Base-by-base conservation (phyloP, 2,113 vertebrate genomes). In the Pitta sordida region DNA sequence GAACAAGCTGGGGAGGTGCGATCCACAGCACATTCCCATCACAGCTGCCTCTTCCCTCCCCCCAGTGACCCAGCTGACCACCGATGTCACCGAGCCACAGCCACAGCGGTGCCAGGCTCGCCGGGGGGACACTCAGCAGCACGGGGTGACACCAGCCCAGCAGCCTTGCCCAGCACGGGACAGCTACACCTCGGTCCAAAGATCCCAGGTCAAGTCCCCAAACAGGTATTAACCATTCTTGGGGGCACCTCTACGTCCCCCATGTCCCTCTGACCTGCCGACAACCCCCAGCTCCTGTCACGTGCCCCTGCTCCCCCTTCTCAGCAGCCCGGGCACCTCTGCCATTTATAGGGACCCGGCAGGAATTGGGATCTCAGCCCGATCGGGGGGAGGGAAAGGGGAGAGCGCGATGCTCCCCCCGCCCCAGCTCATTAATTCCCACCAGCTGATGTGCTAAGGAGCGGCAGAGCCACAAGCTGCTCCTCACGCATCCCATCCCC, bases 371-470 rank as follows among this genome's bases (percentile, higher is more conserved):
- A 79, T 63, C 29, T 68, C 70, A 78, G 69, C 69, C 64, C 37
- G 55, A 4, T 11, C 20, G 2, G 3, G 7, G 26, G 9, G 22
- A 30, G n/a, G 14, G 1, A n/a, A 39, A 48, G 23, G 39, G 34
- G 15, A 14, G 9, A 29, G 13, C 1, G 0, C 0, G 15, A 58
- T 2, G 1, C 73, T 34, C 60, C 71, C 59, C 67, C 63, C 34
- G 0, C 24, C 34, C 60, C 27, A 16, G 32, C 79, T 92, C 75
- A 90, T 92, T 92, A 92, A 88, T 73, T 88, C 79, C 46, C 70
- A 81, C 64, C 92, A 94, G 92, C 87, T 92, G 92, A 90, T 65
- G 90, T 43, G 87, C 37, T 23, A 74, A 95, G 87, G 48, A 87
- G n/a, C 49, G 68, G 79, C 76, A 87, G 84, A 73, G 55, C 70